Percentiles rank a stretch among this genome's conserved stretches.
Conservation (phyloP, 1,140 invertebrate species). For the Mamestra configurata region DNA sequence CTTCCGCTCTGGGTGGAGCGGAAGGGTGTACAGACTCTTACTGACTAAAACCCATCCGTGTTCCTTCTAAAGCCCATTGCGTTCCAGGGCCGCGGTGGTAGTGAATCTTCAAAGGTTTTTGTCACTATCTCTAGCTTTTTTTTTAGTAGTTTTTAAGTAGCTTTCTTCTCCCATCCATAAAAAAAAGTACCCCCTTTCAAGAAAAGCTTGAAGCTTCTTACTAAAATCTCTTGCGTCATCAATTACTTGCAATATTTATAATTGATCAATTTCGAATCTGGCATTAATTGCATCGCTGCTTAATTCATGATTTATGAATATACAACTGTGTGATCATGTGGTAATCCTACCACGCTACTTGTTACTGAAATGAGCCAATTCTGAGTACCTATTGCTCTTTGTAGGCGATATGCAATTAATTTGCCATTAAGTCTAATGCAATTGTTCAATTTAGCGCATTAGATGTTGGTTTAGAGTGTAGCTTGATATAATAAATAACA, state of each 20-base stretch:
- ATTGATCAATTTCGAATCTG: neutral
- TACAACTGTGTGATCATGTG: neutral
- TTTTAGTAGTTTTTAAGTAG: too few relatives aligned
- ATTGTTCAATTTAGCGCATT: constrained; percentile 23
- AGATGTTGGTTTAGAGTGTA: too few relatives aligned
- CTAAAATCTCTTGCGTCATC: neutral
- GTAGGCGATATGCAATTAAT: constrained; percentile 24
- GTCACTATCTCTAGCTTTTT: too few relatives aligned
- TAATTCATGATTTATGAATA: constrained; percentile 16
- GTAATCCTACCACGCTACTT: constrained; percentile 8
- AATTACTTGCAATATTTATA: neutral
- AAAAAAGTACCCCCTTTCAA: too few relatives aligned
- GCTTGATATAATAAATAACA: too few relatives aligned
- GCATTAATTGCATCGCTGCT: neutral
- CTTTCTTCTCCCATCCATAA: too few relatives aligned
- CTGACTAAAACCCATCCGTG: too few relatives aligned
- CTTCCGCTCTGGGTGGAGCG: too few relatives aligned
- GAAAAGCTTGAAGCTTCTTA: neutral
- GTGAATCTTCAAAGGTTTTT: too few relatives aligned
- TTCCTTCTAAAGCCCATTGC: too few relatives aligned
- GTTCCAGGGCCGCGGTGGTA: too few relatives aligned
- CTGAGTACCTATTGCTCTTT: neutral
- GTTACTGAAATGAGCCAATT: neutral
- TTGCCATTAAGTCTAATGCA: constrained; percentile 17
- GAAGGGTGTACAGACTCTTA: too few relatives aligned